Conservation (phyloP, 1,140 invertebrate genomes). For the Paralvinella palmiformis region DNA sequence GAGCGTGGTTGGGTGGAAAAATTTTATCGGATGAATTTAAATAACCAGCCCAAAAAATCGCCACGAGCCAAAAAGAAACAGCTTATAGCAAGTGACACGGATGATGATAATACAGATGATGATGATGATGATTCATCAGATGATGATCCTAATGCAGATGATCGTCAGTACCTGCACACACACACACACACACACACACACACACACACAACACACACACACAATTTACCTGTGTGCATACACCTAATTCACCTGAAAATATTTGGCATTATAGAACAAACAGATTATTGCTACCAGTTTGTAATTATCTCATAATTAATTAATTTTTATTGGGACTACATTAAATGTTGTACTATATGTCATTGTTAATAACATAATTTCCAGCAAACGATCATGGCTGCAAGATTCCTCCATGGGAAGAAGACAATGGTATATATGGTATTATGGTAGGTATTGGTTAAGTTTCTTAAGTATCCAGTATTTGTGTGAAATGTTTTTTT, state of each 20-base stretch:
- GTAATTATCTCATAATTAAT: too few relatives aligned
- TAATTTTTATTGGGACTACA: too few relatives aligned
- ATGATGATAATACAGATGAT: constrained; percentile 33
- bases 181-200: too few relatives aligned
- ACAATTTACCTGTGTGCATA: too few relatives aligned
- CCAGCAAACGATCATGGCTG: constrained; percentile 32
- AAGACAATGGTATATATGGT: constrained; percentile 51
- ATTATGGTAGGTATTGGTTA: constrained; percentile 41
- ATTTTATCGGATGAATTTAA: constrained; percentile 16
- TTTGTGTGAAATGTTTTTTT: not conserved
- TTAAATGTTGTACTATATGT: too few relatives aligned
- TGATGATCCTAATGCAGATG: constrained; percentile 20
- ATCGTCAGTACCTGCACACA: constrained; percentile 20
- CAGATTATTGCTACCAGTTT: too few relatives aligned
- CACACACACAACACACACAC: too few relatives aligned
- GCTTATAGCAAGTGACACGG: not conserved
- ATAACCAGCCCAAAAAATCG: constrained; percentile 16
- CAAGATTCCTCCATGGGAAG: constrained; percentile 49
- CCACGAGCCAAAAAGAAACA: constrained; percentile 3
- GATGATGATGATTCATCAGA: constrained; percentile 44
- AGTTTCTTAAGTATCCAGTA: not conserved
- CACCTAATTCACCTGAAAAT: too few relatives aligned
- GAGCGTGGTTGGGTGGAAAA: constrained; percentile 54
- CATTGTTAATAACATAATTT: not conserved
- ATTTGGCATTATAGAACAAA: too few relatives aligned